Evolutionary conservation across 1,140 invertebrate species (phyloP), one percentile per base, ranked within the genome.

Genomic region (Lucilia cuprina): DNA sequence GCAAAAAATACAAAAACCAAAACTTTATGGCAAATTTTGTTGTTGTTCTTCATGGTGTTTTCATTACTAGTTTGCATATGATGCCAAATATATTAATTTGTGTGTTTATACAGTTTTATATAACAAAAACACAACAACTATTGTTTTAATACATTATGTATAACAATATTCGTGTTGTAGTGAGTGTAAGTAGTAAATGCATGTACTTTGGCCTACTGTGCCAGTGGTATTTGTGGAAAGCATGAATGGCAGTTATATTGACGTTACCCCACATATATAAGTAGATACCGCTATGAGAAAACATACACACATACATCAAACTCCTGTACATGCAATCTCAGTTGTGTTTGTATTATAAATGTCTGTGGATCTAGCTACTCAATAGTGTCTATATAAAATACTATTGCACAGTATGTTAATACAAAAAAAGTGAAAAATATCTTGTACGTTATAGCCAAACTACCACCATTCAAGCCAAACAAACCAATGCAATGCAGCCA

Each of bases 221-320:
- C 13, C 41, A 50, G 77, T 50, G 77, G 77, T 80, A 80, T 80
- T 50, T 80, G 77, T 80, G 77, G 50, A 80, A 19, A 78, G n/a
- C 10, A 49, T 50, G 77, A 49, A 14, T 80, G 77, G 47, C 77
- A 80, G 77, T 80, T 80, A 80, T 80, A 80, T 50, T 80, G 77
- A 80, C 41, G 41, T 80, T 80, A 70, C 65, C 65, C 65, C 65
- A 9, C 12, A 25, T 70, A 25, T 9, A 70, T 30, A n/a, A n/a
- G n/a, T n/a, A 30, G 25, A 30, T 5, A 8, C 7, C n/a, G n/a
- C 75, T 78, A 78, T 60, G 55, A 41, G 14, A 41, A 47, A 41
- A 47, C 10, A 78, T n/a, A 41, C 41, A 41, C 7, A 41, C 50
- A 55, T n/a, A 55, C 50, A n/a, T n/a, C n/a, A 55, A 5, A 55